Percentiles rank a stretch among this genome's conserved stretches.
Evolutionary conservation across 2,797 vertebrate species (phyloP).

Genomic region (Acrocephalus scirpaceus): DNA sequence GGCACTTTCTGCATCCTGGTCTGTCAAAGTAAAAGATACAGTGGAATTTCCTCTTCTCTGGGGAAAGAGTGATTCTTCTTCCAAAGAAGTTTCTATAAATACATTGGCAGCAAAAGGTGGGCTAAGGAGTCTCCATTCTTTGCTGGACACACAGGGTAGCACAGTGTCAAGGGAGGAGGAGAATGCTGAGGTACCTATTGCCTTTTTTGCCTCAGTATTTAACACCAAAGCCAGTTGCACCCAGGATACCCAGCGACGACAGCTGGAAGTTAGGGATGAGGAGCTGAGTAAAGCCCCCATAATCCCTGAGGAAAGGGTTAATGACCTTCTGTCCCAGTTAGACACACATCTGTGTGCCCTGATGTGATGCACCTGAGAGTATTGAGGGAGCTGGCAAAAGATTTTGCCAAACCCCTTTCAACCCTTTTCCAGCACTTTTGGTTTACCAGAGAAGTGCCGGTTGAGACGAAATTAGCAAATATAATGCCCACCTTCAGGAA

Average conservation of each 20-base stretch:
- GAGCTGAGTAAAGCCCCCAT: neutral
- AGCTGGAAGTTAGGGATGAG: neutral
- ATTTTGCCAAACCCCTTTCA: neutral
- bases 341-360: neutral
- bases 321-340: neutral
- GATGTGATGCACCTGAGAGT: neutral
- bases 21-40: neutral
- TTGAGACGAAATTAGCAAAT: neutral
- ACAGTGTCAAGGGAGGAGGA: neutral
- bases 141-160: neutral
- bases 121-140: neutral
- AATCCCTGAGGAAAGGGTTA: accelerated
- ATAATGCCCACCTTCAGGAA: neutral
- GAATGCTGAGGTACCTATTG: neutral
- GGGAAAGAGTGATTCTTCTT: neutral
- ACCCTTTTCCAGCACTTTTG: neutral
- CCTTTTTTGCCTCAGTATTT: neutral
- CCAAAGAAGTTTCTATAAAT: neutral
- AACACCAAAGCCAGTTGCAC: neutral
- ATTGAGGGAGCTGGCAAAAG: neutral
- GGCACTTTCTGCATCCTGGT: neutral
- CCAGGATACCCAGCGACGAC: neutral
- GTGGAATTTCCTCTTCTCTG: neutral
- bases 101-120: neutral
- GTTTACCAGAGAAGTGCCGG: accelerated